A percentile compares a stretch with the other conserved stretches of the same genome.
These are phyloP conservation scores for Dreissena polymorpha DNA, from an alignment of 1,140 invertebrate genomes.

Conservation along the genomic window DNA sequence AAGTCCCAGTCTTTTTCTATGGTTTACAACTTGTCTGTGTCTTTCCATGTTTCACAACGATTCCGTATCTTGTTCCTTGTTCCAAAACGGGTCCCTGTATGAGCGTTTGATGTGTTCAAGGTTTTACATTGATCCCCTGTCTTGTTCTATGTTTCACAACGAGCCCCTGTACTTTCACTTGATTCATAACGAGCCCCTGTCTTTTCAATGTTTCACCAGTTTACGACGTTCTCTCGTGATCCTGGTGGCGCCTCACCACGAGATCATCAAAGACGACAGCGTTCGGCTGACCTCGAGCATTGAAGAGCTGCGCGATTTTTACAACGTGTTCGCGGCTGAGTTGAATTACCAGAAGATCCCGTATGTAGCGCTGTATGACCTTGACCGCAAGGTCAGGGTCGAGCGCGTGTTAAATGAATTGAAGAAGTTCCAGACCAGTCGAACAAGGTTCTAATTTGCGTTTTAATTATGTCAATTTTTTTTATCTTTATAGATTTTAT, in stretches of 20 bases:
- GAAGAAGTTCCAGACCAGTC: background rate
- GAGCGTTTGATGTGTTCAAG: no score
- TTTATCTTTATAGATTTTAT: no score
- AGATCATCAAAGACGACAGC: constrained; percentile 57
- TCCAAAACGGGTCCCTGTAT: no score
- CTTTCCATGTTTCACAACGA: no score
- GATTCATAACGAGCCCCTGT: no score
- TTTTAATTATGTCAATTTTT: no score
- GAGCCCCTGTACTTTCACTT: no score
- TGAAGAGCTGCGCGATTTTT: constrained; percentile 49
- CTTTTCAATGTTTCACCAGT: constrained; percentile 14
- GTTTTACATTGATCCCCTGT: no score
- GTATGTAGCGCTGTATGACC: constrained; percentile 31
- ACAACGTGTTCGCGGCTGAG: constrained; percentile 28
- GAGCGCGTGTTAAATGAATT: constrained; percentile 33
- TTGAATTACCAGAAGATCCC: constrained; percentile 31
- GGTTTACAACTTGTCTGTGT: no score
- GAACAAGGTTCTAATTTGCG: background rate
- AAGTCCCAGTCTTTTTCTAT: no score
- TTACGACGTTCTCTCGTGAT: constrained; percentile 52
- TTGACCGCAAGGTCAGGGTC: constrained; percentile 46
- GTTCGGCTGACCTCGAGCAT: constrained; percentile 53
- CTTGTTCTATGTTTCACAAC: no score
- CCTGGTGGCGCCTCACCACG: constrained; percentile 53
- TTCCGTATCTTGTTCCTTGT: no score